Evolutionary conservation across 2,888 invertebrate genomes (phyloP), one percentile per base, ranked within the genome.

Genomic region (Fragum fragum): DNA sequence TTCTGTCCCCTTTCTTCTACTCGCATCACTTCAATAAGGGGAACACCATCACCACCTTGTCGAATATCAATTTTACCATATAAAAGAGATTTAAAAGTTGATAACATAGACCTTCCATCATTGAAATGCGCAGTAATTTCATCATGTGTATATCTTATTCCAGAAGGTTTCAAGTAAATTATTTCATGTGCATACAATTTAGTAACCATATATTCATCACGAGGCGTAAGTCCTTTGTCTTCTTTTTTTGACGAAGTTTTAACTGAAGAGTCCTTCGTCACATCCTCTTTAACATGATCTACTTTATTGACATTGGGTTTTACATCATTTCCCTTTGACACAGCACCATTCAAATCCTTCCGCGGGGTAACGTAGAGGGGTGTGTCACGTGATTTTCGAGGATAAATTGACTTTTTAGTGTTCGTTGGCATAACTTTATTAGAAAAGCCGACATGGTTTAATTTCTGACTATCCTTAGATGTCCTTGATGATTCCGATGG

Each of bases 21-120:
- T 76, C 79, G 76, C 86, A 86, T 86, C 9, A 86, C 86, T 68
- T 86, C 86, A 23, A 86, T 81, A 9, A 81, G 83, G 0, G 86
- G 83, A 0, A 86, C 79, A 23, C 82, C 82, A 18, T 80, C 74
- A 0, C 81, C 86, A 3, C 86, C 86, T 26, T 77, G 75, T 18
- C 79, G 63, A 21, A 86, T 86, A 32, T 83, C 81, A 21, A 83
- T 69, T 26, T 76, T 66, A 1, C 76, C 80, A 53, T 83, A 83
- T 28, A 83, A 36, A 3, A 86, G 69, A 14, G 79, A 79, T 57
- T 73, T 79, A 71, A 86, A 86, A 6, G 86, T 83, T 1, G 80
- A 72, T 6, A 86, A 21, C 71, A 86, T 78, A n/a, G 83, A 71
- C 16, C 79, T 39, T 1, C 86, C 86, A 36, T 86, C 86, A 16